These are phyloP conservation scores for Darevskia nairensis DNA, from an alignment of 2,797 vertebrate genomes.

Conservation along the genomic window DNA sequence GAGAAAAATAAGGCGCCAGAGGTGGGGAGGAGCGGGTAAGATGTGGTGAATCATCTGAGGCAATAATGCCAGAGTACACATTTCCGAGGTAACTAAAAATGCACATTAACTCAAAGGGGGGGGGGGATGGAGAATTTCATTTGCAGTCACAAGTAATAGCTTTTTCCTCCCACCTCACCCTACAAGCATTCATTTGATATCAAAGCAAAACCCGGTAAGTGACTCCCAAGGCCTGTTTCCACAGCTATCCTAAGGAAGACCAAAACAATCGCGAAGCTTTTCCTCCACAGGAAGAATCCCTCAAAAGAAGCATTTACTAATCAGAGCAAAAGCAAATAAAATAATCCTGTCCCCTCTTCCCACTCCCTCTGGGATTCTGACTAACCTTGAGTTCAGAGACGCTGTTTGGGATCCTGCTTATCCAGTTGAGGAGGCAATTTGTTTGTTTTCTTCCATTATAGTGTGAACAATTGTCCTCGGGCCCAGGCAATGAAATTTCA, in stretches of 20 bases:
- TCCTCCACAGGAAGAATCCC: constrained; percentile 2
- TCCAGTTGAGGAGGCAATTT: constrained; percentile 22
- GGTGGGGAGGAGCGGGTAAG: background rate
- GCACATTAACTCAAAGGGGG: too few species aligned
- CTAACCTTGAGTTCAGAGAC: constrained; percentile 24
- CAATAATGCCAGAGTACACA: background rate
- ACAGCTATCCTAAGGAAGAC: background rate
- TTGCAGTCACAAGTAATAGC: background rate
- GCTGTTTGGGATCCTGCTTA: constrained; percentile 29
- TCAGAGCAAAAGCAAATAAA: constrained; percentile 17
- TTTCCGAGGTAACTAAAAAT: background rate
- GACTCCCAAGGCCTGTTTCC: background rate
- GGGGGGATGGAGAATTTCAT: too few species aligned
- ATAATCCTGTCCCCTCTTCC: background rate
- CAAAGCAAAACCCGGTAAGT: background rate
- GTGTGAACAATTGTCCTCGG: constrained; percentile 25
- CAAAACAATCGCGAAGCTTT: constrained; percentile 11
- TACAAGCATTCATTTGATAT: background rate
- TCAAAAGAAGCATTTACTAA: constrained; percentile 22
- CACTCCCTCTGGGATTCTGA: constrained; percentile 16
- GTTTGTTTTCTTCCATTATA: constrained; percentile 31
- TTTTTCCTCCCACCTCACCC: background rate
- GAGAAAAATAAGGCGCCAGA: background rate
- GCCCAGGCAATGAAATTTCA: constrained; percentile 33
- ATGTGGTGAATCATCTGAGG: background rate